These are phyloP conservation scores for Antrozous pallidus DNA, from an alignment of 2,797 vertebrate species.

Conservation along the genomic window DNA sequence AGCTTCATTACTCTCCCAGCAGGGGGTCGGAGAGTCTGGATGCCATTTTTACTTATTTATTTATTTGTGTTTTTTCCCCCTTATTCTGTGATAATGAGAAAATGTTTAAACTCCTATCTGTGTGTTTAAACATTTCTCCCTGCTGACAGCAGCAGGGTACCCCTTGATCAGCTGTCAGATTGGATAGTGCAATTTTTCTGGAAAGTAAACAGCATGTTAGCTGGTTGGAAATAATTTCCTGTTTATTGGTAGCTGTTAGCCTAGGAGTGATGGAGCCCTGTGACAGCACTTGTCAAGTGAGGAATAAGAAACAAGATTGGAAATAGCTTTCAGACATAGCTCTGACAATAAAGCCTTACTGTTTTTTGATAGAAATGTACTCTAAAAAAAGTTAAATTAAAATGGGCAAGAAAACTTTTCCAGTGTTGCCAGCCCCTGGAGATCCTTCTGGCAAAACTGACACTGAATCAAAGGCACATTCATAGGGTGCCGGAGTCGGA, in stretches of 20 bases:
- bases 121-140: constrained; percentile 87
- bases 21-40: constrained; percentile 82
- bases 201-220: constrained; percentile 87
- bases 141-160: constrained; percentile 85
- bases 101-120: constrained; percentile 86
- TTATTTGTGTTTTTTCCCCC: constrained; percentile 78
- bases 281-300: constrained; percentile 80
- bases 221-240: constrained; percentile 85
- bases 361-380: constrained; percentile 73
- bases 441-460: constrained; percentile 24
- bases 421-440: constrained; percentile 12
- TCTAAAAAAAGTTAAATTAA: constrained; percentile 66
- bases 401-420: constrained; percentile 54
- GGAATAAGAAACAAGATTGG: constrained; percentile 77
- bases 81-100: constrained; percentile 89
- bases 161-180: constrained; percentile 88
- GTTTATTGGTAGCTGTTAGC: constrained; percentile 82
- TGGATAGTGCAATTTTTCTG: constrained; percentile 83
- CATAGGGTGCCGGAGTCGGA: background rate
- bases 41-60: constrained; percentile 83
- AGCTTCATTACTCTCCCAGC: constrained; percentile 86
- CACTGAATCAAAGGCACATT: background rate
- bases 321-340: constrained; percentile 66
- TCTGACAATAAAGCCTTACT: constrained; percentile 71
- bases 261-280: constrained; percentile 79